Evolutionary conservation across 2,113 vertebrate species (phyloP).

Genomic region (Bettongia penicillata): DNA sequence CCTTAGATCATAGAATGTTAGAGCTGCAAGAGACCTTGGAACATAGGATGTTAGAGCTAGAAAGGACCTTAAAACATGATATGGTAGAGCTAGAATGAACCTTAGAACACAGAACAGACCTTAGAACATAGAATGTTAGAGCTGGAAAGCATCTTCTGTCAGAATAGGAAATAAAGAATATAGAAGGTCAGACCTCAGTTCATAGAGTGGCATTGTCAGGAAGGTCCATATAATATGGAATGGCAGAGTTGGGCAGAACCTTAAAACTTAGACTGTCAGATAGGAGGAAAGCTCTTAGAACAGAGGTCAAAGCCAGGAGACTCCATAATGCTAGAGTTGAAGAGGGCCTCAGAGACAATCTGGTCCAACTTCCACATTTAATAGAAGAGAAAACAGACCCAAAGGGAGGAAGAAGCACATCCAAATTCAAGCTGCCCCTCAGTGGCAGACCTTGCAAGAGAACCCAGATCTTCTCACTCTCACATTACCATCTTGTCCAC

Average conservation of each 20-base stretch:
- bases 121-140: background rate
- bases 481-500: fast-evolving
- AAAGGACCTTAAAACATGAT: background rate
- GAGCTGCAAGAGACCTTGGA: background rate
- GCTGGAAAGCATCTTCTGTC: background rate
- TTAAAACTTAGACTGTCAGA: background rate
- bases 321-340: background rate
- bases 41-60: background rate
- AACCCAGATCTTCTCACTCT: fast-evolving
- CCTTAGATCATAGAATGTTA: background rate
- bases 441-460: background rate
- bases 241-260: background rate
- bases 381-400: conserved; percentile 12
- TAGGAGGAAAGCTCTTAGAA: background rate
- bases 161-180: background rate
- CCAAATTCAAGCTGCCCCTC: background rate
- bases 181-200: background rate
- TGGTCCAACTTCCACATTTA: background rate
- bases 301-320: background rate
- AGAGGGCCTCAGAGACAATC: background rate
- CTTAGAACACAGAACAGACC: background rate
- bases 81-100: background rate
- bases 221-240: background rate
- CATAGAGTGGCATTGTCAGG: background rate
- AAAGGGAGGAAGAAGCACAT: background rate